These are phyloP conservation scores for Elephantulus edwardii DNA, from an alignment of 2,113 vertebrate genomes.

Conservation along the genomic window DNA sequence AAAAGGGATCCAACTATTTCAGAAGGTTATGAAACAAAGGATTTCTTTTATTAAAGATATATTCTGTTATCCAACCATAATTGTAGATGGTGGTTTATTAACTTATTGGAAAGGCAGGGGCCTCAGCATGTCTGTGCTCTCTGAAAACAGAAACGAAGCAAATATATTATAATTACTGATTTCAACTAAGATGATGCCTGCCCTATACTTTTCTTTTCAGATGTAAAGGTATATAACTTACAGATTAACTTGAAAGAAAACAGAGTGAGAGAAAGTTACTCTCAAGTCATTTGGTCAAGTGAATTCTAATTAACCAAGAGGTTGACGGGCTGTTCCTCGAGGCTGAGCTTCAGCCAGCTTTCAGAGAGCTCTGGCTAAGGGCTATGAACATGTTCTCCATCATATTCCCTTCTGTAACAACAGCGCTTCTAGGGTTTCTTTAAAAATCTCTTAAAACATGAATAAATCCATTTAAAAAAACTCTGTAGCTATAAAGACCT, in stretches of 20 bases:
- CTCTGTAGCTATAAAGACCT: slow-evolving; percentile 1
- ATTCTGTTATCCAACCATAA: background rate
- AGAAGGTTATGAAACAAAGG: background rate
- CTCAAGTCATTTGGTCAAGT: slow-evolving; percentile 1
- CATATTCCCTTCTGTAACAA: background rate
- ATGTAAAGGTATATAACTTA: background rate
- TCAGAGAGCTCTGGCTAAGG: background rate
- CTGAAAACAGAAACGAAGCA: background rate
- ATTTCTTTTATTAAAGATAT: slow-evolving; percentile 50
- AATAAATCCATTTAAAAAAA: slow-evolving; percentile 60
- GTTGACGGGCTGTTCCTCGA: background rate
- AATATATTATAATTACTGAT: background rate
- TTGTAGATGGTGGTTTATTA: slow-evolving; percentile 32
- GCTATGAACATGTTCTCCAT: background rate
- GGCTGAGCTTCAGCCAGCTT: background rate
- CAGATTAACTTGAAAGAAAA: slow-evolving; percentile 10
- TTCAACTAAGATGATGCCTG: slow-evolving; percentile 23
- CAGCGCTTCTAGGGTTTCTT: slow-evolving; percentile 29
- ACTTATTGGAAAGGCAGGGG: slow-evolving; percentile 8
- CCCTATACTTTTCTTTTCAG: slow-evolving; percentile 23
- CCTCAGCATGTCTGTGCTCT: background rate
- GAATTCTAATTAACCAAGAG: slow-evolving; percentile 13
- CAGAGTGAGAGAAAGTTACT: background rate
- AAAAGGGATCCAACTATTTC: slow-evolving; percentile 42
- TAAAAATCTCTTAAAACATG: slow-evolving; percentile 14